Evolutionary conservation across 2,888 invertebrate species (phyloP), one percentile per base, ranked within the genome.

Genomic region (Quadriops clusia): DNA sequence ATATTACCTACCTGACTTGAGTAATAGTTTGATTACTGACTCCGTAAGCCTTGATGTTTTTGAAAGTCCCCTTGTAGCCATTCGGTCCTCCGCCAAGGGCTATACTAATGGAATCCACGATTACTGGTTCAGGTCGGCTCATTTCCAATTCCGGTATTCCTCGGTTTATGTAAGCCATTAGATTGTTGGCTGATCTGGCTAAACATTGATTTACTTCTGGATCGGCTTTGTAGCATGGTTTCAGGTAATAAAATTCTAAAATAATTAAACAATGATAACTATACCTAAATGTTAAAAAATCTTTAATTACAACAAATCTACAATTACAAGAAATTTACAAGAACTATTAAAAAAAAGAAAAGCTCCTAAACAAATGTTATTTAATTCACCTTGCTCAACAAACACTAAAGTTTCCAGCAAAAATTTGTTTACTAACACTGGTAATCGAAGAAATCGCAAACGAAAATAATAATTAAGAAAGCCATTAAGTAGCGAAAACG

Each of bases 71-170:
- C 27, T 78, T 69, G 61, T 86, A 86, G 1, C 84, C 85, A 51
- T 86, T 80, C 0, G 85, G 82, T 0, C 85, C 85, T 14, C 70
- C 74, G 23, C 86, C 86, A 38, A 86, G 60, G 0, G 82, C 72
- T 39, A 86, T 78, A 17, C 82, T 77, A 34, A 86, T 72, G 58
- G 86, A 83, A 53, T 86, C 85, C 33, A 86, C 76, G n/a, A 81
- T 60, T 33, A 85, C 77, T 0, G 84, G 82, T 49, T 85, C 85
- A 3, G 83, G 75, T 64, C 77, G 72, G 46, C 66, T 68, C 25
- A 80, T 67, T 23, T 74, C 77, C 20, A 82, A 57, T 51, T 82
- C 81, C 0, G 80, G 80, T 40, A 83, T 72, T 41, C 86, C 86
- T 37, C 72, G 63, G n/a, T 30, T 72, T 48, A 85, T 70, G 47